A percentile compares a stretch with the other conserved stretches of the same genome.
phyloP scores from a whole-genome alignment of 2,888 invertebrate genomes.

The Bedellia somnulentella region DNA sequence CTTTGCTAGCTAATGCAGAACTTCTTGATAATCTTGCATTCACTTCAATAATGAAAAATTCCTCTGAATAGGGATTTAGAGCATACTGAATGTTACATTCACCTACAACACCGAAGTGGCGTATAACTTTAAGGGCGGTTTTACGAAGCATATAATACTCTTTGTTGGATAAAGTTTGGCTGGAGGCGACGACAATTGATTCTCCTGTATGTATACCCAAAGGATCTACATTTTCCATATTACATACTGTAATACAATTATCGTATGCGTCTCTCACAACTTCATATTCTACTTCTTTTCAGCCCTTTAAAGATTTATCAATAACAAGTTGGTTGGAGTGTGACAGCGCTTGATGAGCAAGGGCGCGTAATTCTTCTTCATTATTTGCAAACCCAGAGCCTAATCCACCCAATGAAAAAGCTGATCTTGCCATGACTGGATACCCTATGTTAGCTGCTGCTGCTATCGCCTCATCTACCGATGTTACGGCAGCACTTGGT shows the following conservation, averaged over 20 bases:
- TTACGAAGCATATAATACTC: constrained; percentile 95
- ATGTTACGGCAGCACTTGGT: constrained; percentile 90
- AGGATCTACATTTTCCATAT: constrained; percentile 99
- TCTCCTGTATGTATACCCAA: constrained; percentile 98
- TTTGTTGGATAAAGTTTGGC: constrained; percentile 92
- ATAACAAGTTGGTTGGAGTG: constrained; percentile 90
- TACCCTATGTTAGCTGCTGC: constrained; percentile 89
- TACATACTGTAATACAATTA: constrained; percentile 98
- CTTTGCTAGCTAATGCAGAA: constrained; percentile 98
- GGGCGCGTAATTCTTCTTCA: constrained; percentile 72
- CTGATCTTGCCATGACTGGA: constrained; percentile 95
- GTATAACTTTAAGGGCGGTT: constrained; percentile 93
- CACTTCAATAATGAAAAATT: constrained; percentile 92
- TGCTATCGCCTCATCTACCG: constrained; percentile 84
- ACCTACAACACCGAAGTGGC: constrained; percentile 94
- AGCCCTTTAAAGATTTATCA: constrained; percentile 97
- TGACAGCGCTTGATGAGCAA: constrained; percentile 85
- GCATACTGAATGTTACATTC: constrained; percentile 99
- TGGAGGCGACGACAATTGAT: constrained; percentile 97
- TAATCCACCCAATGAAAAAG: constrained; percentile 96
- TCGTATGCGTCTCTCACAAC: constrained; percentile 97
- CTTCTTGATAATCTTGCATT: constrained; percentile 96
- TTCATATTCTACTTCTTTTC: constrained; percentile 99
- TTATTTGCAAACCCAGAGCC: constrained; percentile 98
- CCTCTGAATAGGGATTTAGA: constrained; percentile 87